A percentile compares a stretch with the other conserved stretches of the same genome.
Conservation (phyloP, 2,113 vertebrate species). For the Chloropsis hardwickii region DNA sequence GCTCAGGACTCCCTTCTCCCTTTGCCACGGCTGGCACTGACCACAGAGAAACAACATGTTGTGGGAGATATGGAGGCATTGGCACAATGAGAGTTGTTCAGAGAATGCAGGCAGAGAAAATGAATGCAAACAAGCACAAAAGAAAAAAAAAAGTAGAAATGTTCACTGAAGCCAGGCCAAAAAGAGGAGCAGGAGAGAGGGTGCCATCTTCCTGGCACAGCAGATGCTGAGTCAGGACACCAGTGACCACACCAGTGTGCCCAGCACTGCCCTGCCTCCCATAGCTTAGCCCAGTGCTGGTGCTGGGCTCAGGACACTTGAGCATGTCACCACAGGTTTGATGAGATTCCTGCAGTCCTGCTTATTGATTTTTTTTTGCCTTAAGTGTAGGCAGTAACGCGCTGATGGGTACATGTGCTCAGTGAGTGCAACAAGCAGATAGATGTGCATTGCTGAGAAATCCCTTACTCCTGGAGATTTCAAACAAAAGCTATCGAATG, state of each 20-base stretch:
- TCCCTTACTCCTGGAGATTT: slow-evolving; percentile 30
- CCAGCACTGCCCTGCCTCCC: not conserved
- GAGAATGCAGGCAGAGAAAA: not conserved
- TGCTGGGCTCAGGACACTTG: not conserved
- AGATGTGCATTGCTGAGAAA: slow-evolving; percentile 36
- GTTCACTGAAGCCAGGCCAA: not conserved
- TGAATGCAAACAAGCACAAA: not conserved
- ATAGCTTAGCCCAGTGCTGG: not conserved
- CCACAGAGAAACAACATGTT: not conserved
- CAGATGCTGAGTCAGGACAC: not conserved
- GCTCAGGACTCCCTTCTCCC: not conserved
- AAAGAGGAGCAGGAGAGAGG: not conserved
- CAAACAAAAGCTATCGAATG: slow-evolving; percentile 53
- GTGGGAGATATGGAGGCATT: rapidly evolving
- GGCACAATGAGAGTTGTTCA: not conserved
- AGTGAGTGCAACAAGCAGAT: slow-evolving; percentile 29
- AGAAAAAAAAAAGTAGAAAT: not conserved
- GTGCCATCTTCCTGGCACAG: not conserved
- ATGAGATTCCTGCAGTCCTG: not conserved
- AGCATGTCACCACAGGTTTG: not conserved
- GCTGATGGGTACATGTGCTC: not conserved
- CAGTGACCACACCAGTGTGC: not conserved
- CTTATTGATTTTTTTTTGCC: not conserved
- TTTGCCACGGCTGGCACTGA: not conserved
- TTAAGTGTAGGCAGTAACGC: not conserved